phyloP scores from a whole-genome alignment of 2,113 vertebrate genomes.

The Fregata magnificens region DNA sequence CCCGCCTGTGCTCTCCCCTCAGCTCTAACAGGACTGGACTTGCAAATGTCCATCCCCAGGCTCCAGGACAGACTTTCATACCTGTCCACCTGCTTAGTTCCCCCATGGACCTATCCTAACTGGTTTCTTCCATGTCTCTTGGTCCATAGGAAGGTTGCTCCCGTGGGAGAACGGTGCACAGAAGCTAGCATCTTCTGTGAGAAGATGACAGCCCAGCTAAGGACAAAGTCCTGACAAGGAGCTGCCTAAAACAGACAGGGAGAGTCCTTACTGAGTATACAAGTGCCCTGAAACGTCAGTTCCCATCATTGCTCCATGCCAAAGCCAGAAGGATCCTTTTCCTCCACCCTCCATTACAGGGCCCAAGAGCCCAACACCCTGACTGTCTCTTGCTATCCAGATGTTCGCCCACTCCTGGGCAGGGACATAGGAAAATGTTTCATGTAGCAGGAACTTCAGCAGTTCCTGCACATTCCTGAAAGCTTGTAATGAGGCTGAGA shows the following conservation, averaged over 20 bases:
- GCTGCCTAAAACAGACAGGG: not conserved
- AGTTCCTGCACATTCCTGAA: conserved; percentile 16
- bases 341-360: not conserved
- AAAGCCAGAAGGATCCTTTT: not conserved
- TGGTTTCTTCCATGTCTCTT: not conserved
- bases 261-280: not conserved
- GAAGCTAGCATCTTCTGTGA: not conserved
- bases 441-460: not conserved
- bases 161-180: not conserved
- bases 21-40: not conserved
- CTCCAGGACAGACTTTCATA: not conserved
- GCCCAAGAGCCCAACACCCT: not conserved
- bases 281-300: not conserved
- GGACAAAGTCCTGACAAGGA: not conserved
- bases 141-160: not conserved
- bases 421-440: conserved; percentile 50
- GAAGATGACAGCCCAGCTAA: not conserved
- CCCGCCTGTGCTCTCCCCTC: not conserved
- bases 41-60: not conserved
- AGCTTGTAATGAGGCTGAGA: conserved; percentile 26
- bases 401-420: conserved; percentile 53
- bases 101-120: not conserved
- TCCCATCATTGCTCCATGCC: not conserved
- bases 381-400: not conserved
- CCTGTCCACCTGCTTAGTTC: not conserved